Evolutionary conservation across 2,888 invertebrate genomes (phyloP).

Genomic region (Hirudinaria manillensis): DNA sequence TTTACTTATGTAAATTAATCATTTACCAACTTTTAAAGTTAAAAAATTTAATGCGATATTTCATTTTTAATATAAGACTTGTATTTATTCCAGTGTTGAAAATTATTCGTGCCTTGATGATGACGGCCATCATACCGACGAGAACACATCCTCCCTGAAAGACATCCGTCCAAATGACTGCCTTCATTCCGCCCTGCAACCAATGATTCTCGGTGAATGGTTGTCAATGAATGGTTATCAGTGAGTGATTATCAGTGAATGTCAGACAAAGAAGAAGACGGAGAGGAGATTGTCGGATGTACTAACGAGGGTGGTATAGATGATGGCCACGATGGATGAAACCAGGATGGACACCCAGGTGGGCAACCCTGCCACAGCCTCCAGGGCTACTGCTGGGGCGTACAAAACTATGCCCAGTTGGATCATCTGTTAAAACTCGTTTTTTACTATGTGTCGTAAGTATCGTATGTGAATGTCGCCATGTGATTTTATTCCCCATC

Average conservation of each 20-base stretch:
- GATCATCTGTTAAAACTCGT: neutral
- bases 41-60: no score
- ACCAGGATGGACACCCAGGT: conserved; percentile 71
- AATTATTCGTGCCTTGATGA: conserved; percentile 42
- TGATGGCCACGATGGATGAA: conserved; percentile 79
- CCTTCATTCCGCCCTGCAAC: conserved; percentile 53
- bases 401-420: conserved; percentile 45
- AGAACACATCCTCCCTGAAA: conserved; percentile 52
- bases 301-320: conserved; percentile 79
- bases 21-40: no score
- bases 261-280: no score
- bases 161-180: conserved; percentile 54
- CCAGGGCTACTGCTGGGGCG: conserved; percentile 46
- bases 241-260: no score
- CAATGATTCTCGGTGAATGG: neutral
- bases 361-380: conserved; percentile 69
- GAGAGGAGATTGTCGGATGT: no score
- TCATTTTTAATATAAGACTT: no score
- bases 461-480: no score
- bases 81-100: no score
- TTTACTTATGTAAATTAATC: no score
- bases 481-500: no score
- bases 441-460: no score
- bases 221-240: no score
- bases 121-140: conserved; percentile 48